Conservation (phyloP, 2,113 vertebrate genomes). For the Centropus unirufus region DNA sequence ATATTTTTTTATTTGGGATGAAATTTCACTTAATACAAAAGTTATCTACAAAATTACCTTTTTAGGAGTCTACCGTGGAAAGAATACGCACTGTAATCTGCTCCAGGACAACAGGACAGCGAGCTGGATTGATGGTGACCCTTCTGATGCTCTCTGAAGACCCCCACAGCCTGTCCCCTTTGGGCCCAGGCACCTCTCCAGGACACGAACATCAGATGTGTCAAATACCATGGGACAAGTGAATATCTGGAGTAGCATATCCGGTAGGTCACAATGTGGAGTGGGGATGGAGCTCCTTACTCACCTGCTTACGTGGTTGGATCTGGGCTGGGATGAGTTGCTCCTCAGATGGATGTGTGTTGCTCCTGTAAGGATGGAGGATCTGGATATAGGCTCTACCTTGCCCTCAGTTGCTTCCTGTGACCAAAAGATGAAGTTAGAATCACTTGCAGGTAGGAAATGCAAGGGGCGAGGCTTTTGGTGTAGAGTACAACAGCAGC, state of each 20-base stretch:
- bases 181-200: background rate
- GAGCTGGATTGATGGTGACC: background rate
- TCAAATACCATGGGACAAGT: background rate
- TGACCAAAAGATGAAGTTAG: background rate
- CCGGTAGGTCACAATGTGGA: rapidly evolving
- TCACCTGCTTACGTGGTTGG: background rate
- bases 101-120: background rate
- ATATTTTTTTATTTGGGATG: background rate
- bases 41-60: background rate
- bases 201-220: background rate
- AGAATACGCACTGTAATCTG: background rate
- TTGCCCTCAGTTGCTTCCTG: background rate
- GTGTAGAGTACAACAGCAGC: background rate
- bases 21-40: background rate
- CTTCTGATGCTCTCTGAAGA: background rate
- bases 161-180: background rate
- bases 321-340: background rate
- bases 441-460: background rate
- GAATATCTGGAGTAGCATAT: background rate
- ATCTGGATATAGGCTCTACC: background rate
- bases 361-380: rapidly evolving
- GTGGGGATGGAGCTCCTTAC: background rate
- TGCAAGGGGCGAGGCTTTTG: rapidly evolving
- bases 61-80: background rate
- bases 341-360: background rate